A percentile compares a stretch with the other conserved stretches of the same genome.
Conservation (phyloP, 2,113 vertebrate species). For the Acrocephalus kingi region DNA sequence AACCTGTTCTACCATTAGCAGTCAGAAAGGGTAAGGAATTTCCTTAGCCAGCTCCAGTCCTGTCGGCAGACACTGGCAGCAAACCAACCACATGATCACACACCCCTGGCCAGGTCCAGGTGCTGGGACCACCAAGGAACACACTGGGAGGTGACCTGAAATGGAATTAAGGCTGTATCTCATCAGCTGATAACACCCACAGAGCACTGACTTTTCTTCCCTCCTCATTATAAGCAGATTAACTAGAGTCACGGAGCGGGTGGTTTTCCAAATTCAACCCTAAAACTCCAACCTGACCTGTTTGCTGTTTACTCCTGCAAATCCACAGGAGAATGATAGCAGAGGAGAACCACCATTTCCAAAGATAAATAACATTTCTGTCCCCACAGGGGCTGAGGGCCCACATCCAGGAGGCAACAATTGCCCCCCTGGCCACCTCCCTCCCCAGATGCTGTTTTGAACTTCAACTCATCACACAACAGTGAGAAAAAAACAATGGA, state of each 20-base stretch:
- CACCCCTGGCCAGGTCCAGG: not conserved
- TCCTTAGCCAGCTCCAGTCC: not conserved
- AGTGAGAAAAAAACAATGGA: not conserved
- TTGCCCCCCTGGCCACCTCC: not conserved
- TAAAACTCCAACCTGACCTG: not conserved
- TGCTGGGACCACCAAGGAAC: not conserved
- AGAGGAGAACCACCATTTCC: not conserved
- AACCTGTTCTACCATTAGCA: accelerated
- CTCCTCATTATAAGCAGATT: not conserved
- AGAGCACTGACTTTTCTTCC: not conserved
- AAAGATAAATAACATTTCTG: not conserved
- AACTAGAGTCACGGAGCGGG: accelerated
- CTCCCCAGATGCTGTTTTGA: accelerated
- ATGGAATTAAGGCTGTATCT: not conserved
- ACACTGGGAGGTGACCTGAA: not conserved
- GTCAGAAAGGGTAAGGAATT: not conserved
- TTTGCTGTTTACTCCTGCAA: not conserved
- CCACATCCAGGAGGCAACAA: not conserved
- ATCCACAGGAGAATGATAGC: not conserved
- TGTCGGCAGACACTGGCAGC: not conserved
- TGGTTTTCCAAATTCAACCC: not conserved
- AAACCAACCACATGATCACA: not conserved
- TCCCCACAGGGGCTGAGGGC: accelerated
- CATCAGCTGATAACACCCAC: not conserved
- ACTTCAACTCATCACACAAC: not conserved